Base-by-base conservation (phyloP, 1,140 invertebrate genomes). In the Colletes gigas region DNA sequence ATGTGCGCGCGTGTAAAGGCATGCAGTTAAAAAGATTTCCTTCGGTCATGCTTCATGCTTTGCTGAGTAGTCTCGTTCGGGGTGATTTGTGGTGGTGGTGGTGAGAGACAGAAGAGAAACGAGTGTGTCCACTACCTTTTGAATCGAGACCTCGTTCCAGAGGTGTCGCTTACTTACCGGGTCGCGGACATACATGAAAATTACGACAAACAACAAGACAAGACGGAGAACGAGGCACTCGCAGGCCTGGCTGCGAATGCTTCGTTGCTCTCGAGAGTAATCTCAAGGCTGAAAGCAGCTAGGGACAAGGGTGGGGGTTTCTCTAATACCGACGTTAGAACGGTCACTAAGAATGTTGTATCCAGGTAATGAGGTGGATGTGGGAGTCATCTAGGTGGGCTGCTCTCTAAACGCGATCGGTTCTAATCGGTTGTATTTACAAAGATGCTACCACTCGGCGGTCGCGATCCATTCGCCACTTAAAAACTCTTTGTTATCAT, bases 201-300 rank as follows among this genome's bases (percentile, higher is more conserved):
- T 83, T 81, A 77, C 60, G 68, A 83, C 41, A 65, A 55, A 85
- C 41, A 86, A 79, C 54, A 54, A 83, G 69, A 85, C 39, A 69
- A 50, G 41, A 81, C 54, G 68, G 76, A 76, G 84, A 86, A 86
- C 85, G 85, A 86, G 72, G 73, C 81, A 87, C 65, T 83, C 84
- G 74, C 19, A 0, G 50, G n/a, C 44, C 44, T 54, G 21, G 19
- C 47, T 50, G 30, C 69, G 84, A 83, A 47, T 82, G 77, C 81
- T 73, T 83, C 85, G 85, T 86, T 83, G 21, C 77, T 76, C 85
- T 65, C n/a, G 50, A 65, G 73, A 76, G 39, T 68, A 65, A 73
- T 83, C 85, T 83, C 79, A 83, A 81, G 79, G 86, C 68, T 83
- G 90, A 90, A 91, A 92, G 91, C 91, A 91, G 91, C 90, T 91